A percentile compares a stretch with the other conserved stretches of the same genome.
Conservation (phyloP, 2,113 vertebrate species). For the Corydoras sp. region DNA sequence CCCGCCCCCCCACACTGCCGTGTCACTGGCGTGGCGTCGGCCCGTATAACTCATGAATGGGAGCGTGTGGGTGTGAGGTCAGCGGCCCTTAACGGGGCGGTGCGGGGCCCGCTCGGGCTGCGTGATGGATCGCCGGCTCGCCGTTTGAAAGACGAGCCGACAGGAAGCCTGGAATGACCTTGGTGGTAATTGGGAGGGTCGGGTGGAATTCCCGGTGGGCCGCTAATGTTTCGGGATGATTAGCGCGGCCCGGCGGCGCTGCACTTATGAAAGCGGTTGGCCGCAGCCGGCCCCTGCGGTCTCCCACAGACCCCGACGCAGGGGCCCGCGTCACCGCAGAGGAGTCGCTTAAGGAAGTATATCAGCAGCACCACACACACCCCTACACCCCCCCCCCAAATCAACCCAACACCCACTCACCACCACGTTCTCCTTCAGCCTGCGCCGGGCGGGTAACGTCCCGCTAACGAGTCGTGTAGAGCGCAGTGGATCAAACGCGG, state of each 20-base stretch:
- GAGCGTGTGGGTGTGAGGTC: constrained; percentile 9
- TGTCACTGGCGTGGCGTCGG: neutral
- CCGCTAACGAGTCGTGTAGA: no score
- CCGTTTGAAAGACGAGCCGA: constrained; percentile 21
- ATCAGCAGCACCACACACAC: no score
- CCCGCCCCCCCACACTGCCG: no score
- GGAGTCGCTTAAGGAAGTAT: no score
- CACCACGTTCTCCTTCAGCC: no score
- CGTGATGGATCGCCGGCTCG: constrained; percentile 16
- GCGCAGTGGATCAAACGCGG: no score
- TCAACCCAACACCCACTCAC: no score
- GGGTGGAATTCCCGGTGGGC: constrained; percentile 11
- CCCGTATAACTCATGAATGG: constrained; percentile 13
- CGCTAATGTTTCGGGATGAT: constrained; percentile 18
- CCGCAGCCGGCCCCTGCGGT: no score
- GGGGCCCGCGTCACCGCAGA: no score
- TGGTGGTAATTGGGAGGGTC: constrained; percentile 20
- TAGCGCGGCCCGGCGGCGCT: constrained; percentile 1
- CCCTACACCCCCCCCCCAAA: no score
- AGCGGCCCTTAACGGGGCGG: constrained; percentile 8
- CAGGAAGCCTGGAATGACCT: constrained; percentile 29
- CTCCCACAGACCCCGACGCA: no score
- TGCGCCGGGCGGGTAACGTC: no score
- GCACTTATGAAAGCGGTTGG: constrained; percentile 11
- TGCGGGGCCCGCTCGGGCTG: neutral